These are phyloP conservation scores for Mesoclemmys tuberculata DNA, from an alignment of 2,113 vertebrate genomes.

Conservation along the genomic window DNA sequence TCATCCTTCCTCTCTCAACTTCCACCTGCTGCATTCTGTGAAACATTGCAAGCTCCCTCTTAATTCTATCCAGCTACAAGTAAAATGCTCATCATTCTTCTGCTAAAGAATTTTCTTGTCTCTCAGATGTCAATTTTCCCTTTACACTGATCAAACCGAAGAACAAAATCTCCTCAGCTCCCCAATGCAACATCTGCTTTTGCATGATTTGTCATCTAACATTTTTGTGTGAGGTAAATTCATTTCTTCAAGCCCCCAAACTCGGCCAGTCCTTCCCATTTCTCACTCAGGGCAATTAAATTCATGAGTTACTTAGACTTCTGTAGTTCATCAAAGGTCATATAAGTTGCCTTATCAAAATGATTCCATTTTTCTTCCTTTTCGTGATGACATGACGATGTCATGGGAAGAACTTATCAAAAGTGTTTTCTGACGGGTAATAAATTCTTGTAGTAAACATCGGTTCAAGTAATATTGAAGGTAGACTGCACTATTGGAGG, in stretches of 20 bases:
- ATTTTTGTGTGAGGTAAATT: conserved; percentile 6
- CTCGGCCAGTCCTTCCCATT: not conserved
- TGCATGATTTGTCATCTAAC: not conserved
- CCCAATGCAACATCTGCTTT: conserved; percentile 7
- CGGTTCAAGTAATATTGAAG: not conserved
- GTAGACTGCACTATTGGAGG: not conserved
- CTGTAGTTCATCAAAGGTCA: not conserved
- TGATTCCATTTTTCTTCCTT: not conserved
- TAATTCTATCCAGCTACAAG: not conserved
- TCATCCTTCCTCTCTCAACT: not conserved
- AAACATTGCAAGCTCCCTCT: not conserved
- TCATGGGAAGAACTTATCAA: conserved; percentile 11
- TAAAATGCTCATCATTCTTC: not conserved
- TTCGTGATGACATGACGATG: not conserved
- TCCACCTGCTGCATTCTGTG: not conserved
- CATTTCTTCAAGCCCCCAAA: not conserved
- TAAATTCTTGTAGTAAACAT: not conserved
- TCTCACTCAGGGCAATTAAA: not conserved
- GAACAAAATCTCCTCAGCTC: not conserved
- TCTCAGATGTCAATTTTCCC: not conserved
- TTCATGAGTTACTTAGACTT: not conserved
- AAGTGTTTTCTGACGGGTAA: conserved; percentile 10
- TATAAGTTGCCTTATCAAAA: not conserved
- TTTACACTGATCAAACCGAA: not conserved
- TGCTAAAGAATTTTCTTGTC: not conserved